Conservation (phyloP, 2,888 invertebrate species). For the Suillia variegata region DNA sequence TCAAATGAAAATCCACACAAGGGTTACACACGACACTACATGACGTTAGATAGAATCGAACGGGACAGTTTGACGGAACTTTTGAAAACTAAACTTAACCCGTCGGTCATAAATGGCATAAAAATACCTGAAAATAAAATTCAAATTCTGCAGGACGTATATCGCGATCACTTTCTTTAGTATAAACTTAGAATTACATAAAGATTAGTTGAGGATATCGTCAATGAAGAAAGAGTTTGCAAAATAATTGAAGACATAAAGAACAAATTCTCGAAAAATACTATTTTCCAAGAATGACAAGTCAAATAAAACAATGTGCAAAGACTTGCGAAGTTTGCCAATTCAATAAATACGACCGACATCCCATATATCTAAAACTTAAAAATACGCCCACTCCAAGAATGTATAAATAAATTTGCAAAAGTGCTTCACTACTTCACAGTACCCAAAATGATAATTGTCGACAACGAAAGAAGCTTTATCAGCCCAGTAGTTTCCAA, state of each 20-base stretch:
- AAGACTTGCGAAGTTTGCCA: constrained; percentile 8
- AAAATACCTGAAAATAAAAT: background rate
- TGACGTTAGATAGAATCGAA: background rate
- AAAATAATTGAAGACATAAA: constrained; percentile 16
- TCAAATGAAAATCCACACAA: background rate
- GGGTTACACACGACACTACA: background rate
- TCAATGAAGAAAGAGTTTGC: constrained; percentile 10
- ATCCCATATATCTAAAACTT: constrained; percentile 10
- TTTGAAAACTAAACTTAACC: background rate
- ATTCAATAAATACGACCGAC: constrained; percentile 15
- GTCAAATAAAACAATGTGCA: constrained; percentile 14
- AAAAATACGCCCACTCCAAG: constrained; percentile 13
- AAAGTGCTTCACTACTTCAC: background rate
- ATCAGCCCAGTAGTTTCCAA: constrained; percentile 12
- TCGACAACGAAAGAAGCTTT: background rate
- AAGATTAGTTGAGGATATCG: constrained; percentile 24
- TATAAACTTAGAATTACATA: constrained; percentile 18
- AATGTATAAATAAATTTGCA: background rate
- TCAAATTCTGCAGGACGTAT: constrained; percentile 4
- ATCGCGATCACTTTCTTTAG: background rate
- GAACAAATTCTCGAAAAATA: constrained; percentile 19
- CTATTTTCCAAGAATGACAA: constrained; percentile 20
- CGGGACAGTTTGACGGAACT: background rate
- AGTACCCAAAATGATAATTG: background rate
- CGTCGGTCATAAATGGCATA: constrained; percentile 4